A percentile compares a stretch with the other conserved stretches of the same genome.
These are phyloP conservation scores for Notechis scutatus DNA, from an alignment of 2,113 vertebrate genomes.

Conservation along the genomic window DNA sequence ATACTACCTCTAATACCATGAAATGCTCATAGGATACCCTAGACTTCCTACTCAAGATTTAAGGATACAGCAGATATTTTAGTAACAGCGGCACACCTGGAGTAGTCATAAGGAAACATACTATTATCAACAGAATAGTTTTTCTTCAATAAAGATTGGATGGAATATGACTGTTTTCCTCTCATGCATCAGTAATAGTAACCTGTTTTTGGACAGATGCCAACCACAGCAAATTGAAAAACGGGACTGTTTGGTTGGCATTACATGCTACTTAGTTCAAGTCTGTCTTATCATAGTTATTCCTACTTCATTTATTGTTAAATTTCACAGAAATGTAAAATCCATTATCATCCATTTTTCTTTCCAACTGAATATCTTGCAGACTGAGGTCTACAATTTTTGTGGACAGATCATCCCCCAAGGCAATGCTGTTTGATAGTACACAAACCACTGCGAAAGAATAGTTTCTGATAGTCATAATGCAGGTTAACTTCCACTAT, in stretches of 20 bases:
- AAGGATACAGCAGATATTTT: constrained; percentile 1
- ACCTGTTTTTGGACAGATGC: constrained; percentile 31
- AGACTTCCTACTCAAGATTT: neutral
- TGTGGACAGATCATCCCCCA: neutral
- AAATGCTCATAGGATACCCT: constrained; percentile 19
- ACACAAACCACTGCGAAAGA: neutral
- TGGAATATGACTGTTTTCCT: constrained; percentile 30
- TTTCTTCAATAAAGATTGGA: constrained; percentile 20
- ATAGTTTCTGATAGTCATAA: neutral
- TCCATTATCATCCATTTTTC: neutral
- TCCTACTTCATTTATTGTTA: neutral
- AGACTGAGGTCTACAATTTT: neutral
- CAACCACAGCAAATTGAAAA: constrained; percentile 47
- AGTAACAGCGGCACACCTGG: constrained; percentile 34
- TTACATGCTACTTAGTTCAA: constrained; percentile 25
- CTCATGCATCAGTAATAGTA: constrained; percentile 25
- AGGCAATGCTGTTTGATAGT: neutral
- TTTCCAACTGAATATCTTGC: neutral
- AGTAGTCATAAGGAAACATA: constrained; percentile 31
- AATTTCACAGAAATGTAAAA: constrained; percentile 33
- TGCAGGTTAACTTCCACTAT: neutral
- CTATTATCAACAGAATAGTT: constrained; percentile 12
- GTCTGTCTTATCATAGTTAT: constrained; percentile 24
- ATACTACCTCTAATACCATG: constrained; percentile 34
- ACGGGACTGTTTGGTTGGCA: constrained; percentile 43